phyloP scores from a whole-genome alignment of 2,797 vertebrate genomes.

The Nyctalus aviator region DNA sequence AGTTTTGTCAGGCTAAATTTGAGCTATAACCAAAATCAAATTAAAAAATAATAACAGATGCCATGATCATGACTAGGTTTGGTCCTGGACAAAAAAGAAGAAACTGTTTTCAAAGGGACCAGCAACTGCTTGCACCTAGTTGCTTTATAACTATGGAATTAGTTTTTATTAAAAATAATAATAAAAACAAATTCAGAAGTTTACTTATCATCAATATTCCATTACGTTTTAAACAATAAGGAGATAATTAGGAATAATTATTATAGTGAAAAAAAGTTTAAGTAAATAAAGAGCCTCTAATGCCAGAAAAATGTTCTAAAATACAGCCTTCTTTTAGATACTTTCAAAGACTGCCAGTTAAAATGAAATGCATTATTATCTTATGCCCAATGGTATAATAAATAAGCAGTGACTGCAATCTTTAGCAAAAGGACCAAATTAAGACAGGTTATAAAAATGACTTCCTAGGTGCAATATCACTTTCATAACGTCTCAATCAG shows the following conservation, averaged over 20 bases:
- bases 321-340: constrained; percentile 56
- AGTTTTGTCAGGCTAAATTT: constrained; percentile 71
- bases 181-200: constrained; percentile 63
- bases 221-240: constrained; percentile 68
- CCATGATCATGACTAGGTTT: constrained; percentile 22
- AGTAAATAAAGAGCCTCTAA: constrained; percentile 57
- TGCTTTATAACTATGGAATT: constrained; percentile 50
- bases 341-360: constrained; percentile 48
- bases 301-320: constrained; percentile 12
- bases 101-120: constrained; percentile 57
- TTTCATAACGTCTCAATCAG: constrained; percentile 87
- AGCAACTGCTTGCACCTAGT: constrained; percentile 41
- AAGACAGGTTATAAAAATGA: constrained; percentile 88
- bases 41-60: constrained; percentile 29
- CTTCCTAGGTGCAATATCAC: constrained; percentile 86
- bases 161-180: constrained; percentile 39
- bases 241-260: constrained; percentile 60
- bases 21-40: constrained; percentile 28
- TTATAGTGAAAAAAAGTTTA: constrained; percentile 21
- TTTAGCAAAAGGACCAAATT: constrained; percentile 91
- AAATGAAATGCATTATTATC: constrained; percentile 45
- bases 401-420: constrained; percentile 89
- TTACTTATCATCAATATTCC: constrained; percentile 58
- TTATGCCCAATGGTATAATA: constrained; percentile 91
- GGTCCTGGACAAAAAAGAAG: constrained; percentile 34